These are phyloP conservation scores for Notodonta ziczac DNA, from an alignment of 2,888 invertebrate genomes.

Conservation along the genomic window DNA sequence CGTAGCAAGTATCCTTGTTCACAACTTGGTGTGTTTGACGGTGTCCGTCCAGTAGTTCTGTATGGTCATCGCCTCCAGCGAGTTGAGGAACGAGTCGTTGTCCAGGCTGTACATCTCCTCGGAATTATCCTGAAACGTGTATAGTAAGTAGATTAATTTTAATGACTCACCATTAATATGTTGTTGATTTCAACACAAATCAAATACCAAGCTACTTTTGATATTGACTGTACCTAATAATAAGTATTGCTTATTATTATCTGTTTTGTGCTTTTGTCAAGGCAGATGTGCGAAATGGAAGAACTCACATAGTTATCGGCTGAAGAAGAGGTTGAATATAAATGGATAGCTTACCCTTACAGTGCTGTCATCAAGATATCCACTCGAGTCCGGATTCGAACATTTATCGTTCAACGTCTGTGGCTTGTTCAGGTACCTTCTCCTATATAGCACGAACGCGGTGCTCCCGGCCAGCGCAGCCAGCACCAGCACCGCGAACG, in stretches of 20 bases:
- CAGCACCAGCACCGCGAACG: conserved; percentile 87
- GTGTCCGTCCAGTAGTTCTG: conserved; percentile 97
- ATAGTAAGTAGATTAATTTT: not conserved
- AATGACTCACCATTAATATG: too few relatives aligned
- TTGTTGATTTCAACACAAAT: too few relatives aligned
- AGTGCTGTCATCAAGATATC: conserved; percentile 94
- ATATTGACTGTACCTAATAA: too few relatives aligned
- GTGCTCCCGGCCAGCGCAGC: conserved; percentile 87
- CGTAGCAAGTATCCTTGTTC: not conserved
- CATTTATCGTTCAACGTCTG: conserved; percentile 92
- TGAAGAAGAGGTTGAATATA: too few relatives aligned
- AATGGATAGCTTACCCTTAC: conserved; percentile 87
- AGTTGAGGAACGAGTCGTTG: conserved; percentile 97
- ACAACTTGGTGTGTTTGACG: conserved; percentile 95
- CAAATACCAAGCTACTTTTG: too few relatives aligned
- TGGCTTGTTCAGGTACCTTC: conserved; percentile 91
- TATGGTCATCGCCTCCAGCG: conserved; percentile 96
- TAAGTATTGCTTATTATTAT: too few relatives aligned
- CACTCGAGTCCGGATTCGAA: conserved; percentile 94
- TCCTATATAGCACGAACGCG: conserved; percentile 88
- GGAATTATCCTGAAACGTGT: conserved; percentile 91
- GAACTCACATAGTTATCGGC: too few relatives aligned
- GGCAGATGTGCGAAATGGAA: too few relatives aligned
- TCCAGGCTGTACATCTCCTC: conserved; percentile 98
- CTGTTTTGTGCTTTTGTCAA: too few relatives aligned